These are phyloP conservation scores for Mola mola DNA, from an alignment of 2,113 vertebrate genomes.

Conservation along the genomic window DNA sequence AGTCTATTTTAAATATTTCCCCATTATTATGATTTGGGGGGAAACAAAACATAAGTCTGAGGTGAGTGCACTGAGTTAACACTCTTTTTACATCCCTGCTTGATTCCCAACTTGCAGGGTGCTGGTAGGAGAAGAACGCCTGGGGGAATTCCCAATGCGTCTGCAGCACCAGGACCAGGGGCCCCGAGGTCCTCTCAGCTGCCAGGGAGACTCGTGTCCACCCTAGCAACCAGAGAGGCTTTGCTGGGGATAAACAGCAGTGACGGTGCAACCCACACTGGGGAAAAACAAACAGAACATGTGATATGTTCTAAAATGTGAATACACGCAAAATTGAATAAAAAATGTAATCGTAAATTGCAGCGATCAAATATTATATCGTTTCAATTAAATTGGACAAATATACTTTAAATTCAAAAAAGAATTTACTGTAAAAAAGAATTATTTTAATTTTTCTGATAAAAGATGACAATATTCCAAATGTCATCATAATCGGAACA, in stretches of 20 bases:
- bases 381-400: too few species aligned
- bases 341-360: neutral
- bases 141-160: slow-evolving; percentile 67
- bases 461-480: too few species aligned
- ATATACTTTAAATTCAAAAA: too few species aligned
- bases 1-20: neutral
- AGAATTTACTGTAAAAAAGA: too few species aligned
- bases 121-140: slow-evolving; percentile 37
- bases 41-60: neutral
- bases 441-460: too few species aligned
- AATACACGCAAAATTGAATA: neutral
- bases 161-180: slow-evolving; percentile 55
- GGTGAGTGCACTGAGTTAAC: slow-evolving; percentile 9
- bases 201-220: slow-evolving; percentile 53
- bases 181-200: slow-evolving; percentile 53
- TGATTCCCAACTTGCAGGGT: slow-evolving; percentile 36
- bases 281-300: slow-evolving; percentile 49
- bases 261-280: neutral
- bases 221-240: slow-evolving; percentile 60
- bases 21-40: neutral
- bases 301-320: neutral
- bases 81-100: slow-evolving; percentile 38
- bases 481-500: too few species aligned
- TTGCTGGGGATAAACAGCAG: slow-evolving; percentile 55
- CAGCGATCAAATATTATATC: too few species aligned